Conservation (phyloP, 2,113 vertebrate genomes). For the Columba livia region DNA sequence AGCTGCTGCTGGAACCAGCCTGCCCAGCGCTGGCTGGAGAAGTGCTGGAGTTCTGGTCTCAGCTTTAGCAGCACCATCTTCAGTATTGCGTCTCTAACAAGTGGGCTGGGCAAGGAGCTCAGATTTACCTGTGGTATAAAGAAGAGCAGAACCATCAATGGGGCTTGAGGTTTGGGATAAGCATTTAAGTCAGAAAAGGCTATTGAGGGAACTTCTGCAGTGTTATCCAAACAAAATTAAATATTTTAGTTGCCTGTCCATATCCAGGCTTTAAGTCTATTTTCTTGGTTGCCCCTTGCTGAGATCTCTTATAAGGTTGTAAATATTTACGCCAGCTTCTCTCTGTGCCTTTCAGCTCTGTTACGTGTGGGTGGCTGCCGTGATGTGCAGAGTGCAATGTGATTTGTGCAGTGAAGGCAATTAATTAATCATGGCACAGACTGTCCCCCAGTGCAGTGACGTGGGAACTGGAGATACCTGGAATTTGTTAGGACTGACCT, state of each 20-base stretch:
- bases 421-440: neutral
- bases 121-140: neutral
- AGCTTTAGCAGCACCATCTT: neutral
- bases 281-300: neutral
- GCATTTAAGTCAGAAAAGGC: neutral
- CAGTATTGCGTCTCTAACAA: neutral
- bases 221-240: neutral
- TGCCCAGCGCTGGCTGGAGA: neutral
- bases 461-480: neutral
- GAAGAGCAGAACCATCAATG: neutral
- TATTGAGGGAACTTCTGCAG: neutral
- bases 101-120: neutral
- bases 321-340: neutral
- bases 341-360: neutral
- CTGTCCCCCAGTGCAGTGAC: neutral
- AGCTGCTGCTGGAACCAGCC: slow-evolving; percentile 12
- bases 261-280: neutral
- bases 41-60: neutral
- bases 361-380: neutral
- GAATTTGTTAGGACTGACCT: neutral
- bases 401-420: neutral
- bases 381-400: neutral
- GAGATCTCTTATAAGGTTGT: neutral
- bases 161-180: neutral
- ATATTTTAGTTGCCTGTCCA: neutral